Base-by-base conservation (phyloP, 2,888 invertebrate genomes). In the Athrips mouffetella region DNA sequence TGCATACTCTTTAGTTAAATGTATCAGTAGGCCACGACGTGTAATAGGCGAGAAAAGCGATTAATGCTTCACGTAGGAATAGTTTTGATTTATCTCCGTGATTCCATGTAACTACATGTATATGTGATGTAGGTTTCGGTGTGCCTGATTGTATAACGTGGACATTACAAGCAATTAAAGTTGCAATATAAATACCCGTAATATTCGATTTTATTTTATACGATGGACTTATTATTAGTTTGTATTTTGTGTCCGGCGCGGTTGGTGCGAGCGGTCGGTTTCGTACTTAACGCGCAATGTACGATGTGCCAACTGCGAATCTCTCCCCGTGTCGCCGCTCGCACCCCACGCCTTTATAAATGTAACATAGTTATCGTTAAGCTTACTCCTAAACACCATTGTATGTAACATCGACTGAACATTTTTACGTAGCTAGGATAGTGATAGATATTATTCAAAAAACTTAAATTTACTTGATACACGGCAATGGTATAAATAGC, bases 361-460 rank as follows among this genome's bases (percentile, higher is more conserved):
- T 33, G 21, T 44, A 31, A 6, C 25, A 44, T 44, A 44, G 35
- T 25, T 45, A 45, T 35, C 58, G 55, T 47, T 76, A 72, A 74
- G 72, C 73, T 76, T 77, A 76, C 62, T 70, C 71, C 73, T 79
- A 74, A 77, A 85, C 78, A 84, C 80, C 85, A 84, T 80, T 83
- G 82, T 84, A 84, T 84, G 80, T 85, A 85, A 87, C 82, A 85
- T 87, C 73, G 87, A 88, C 87, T 88, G 87, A 86, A 84, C 81
- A 83, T 84, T 85, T 86, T 80, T 84, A 85, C 73, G 74, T 88
- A 87, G 78, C 52, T 84, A 84, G 76, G 74, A 64, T 72, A 76
- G 72, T 54, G 47, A 60, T 74, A 78, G 71, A 68, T 61, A 60
- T 21, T 68, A 73, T 59, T 62, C 52, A 63, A 62, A 61, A 62